Evolutionary conservation across 1,140 invertebrate genomes (phyloP).

Genomic region (Neodiprion virginianus): DNA sequence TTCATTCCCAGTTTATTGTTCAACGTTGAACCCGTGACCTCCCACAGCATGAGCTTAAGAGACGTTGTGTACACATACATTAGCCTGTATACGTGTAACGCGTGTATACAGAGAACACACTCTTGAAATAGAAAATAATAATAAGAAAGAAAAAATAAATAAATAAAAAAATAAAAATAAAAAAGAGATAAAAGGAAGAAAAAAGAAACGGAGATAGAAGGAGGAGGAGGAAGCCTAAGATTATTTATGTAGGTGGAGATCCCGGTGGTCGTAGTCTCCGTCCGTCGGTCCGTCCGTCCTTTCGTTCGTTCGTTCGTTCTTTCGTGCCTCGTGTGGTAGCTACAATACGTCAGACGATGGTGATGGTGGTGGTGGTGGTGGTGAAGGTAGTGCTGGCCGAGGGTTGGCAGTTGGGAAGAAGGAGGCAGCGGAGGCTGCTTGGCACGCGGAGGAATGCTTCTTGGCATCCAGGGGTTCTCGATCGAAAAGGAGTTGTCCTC

Average conservation of each 20-base stretch:
- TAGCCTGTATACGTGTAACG: too few relatives aligned
- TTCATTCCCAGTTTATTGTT: too few relatives aligned
- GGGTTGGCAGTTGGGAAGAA: neutral
- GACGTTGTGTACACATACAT: too few relatives aligned
- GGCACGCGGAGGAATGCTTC: neutral
- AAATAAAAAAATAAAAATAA: neutral
- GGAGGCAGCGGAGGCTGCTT: neutral
- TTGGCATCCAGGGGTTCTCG: neutral
- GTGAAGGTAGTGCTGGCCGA: neutral
- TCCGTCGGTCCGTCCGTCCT: neutral
- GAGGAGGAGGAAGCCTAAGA: neutral
- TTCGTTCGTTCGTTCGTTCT: neutral
- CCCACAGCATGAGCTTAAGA: too few relatives aligned
- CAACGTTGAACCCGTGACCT: too few relatives aligned
- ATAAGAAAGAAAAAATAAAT: neutral
- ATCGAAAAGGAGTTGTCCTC: neutral
- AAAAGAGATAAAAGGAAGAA: too few relatives aligned
- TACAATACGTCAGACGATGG: neutral
- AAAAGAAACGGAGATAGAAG: too few relatives aligned
- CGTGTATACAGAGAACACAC: too few relatives aligned
- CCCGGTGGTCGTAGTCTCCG: neutral
- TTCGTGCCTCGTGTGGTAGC: too few relatives aligned
- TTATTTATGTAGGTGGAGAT: neutral
- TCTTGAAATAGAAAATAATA: neutral
- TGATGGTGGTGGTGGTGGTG: neutral